Base-by-base conservation (phyloP, 2,888 invertebrate species). In the Phyto melanocephala region DNA sequence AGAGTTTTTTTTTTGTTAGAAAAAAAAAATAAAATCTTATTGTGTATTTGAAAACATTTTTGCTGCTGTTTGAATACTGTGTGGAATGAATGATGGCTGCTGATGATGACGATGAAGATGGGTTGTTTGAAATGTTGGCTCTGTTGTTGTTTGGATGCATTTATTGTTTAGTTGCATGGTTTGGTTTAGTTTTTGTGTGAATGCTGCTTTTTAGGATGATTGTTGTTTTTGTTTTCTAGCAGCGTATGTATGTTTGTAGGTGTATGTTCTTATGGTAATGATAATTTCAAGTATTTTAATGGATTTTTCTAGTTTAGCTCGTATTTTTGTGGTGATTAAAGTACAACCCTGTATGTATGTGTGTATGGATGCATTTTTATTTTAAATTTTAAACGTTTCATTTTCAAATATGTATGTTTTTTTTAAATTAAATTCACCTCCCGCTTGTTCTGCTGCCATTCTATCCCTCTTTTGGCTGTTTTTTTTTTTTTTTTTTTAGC, bases 271-370 rank as follows among this genome's bases (percentile, higher is more conserved):
- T 47, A 67, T 81, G 77, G 60, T 77, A 76, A 77, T 81, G 67
- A 81, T 81, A 81, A 77, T 81, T 81, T 81, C 72, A 81, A 81
- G 81, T 77, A 62, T 72, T 71, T 81, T 81, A 81, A 81, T 81
- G 81, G 81, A 81, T 77, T 81, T 77, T 72, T 81, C 67, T 60
- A 79, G 79, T 79, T 79, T 67, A 79, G 52, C 52, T 67, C 45
- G 40, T 50, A 50, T 13, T 50, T 60, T 76, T 63, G 47, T 58
- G 72, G 72, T 74, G 72, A 79, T 79, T 79, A 72, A 79, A 67
- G 52, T 67, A 62, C 42, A n/a, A n/a, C n/a, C n/a, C n/a, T n/a
- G n/a, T n/a, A n/a, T n/a, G n/a, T n/a, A n/a, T n/a, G n/a, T n/a
- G n/a, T n/a, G n/a, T n/a, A n/a, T n/a, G n/a, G n/a, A n/a, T 28